Percentiles rank a stretch among this genome's conserved stretches.
phyloP scores from a whole-genome alignment of 2,797 vertebrate species.

The Adelosebastes latens region DNA sequence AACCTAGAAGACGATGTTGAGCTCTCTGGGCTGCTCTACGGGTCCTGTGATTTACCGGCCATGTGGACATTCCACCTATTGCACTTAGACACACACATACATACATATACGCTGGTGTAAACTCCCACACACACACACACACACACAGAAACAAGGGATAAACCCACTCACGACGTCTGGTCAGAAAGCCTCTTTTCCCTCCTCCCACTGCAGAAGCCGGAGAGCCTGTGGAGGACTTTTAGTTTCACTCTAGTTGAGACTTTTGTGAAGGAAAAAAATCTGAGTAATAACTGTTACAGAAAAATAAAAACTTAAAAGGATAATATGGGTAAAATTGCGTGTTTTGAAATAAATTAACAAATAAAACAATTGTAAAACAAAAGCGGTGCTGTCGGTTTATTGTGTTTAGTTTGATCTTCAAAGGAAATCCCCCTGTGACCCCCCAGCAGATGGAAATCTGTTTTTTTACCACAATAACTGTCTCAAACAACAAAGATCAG shows the following conservation, averaged over 20 bases:
- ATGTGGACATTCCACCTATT: constrained; percentile 75
- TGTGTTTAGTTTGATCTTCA: constrained; percentile 57
- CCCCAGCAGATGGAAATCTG: not conserved
- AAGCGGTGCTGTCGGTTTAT: constrained; percentile 44
- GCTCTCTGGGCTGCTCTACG: constrained; percentile 73
- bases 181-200: constrained; percentile 82
- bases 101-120: constrained; percentile 18
- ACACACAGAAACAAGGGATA: constrained; percentile 33
- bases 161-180: constrained; percentile 45
- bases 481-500: constrained; percentile 12
- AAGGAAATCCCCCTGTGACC: constrained; percentile 12
- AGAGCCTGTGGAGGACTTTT: constrained; percentile 85
- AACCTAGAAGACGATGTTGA: constrained; percentile 75
- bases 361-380: constrained; percentile 86
- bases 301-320: constrained; percentile 86
- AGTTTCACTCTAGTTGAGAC: constrained; percentile 84
- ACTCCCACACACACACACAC: constrained; percentile 35
- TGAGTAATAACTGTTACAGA: constrained; percentile 88
- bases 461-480: constrained; percentile 21
- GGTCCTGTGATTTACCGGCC: constrained; percentile 68
- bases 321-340: constrained; percentile 89
- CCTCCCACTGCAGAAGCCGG: constrained; percentile 83
- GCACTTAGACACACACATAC: constrained; percentile 62
- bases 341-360: constrained; percentile 89
- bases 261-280: constrained; percentile 84